Conservation (phyloP, 2,797 vertebrate species). For the Glossophaga mutica region DNA sequence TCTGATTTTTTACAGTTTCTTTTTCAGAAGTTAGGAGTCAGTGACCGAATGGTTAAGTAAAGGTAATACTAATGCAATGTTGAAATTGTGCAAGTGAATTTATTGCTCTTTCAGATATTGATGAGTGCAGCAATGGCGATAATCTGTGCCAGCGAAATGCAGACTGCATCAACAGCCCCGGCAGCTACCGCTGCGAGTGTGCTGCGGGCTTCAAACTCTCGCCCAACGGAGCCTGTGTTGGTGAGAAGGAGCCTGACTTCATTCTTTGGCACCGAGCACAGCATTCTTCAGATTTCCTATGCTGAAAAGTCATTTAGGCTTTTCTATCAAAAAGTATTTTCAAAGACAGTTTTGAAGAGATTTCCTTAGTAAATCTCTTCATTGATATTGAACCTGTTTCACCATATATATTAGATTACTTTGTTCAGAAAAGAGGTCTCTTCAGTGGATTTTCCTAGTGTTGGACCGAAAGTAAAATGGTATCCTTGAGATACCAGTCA, state of each 20-base stretch:
- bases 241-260: slow-evolving; percentile 75
- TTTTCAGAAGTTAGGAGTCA: not conserved
- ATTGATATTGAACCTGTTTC: not conserved
- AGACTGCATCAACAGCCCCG: slow-evolving; percentile 89
- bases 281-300: not conserved
- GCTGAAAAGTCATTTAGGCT: fast-evolving
- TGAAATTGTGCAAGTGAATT: not conserved
- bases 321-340: not conserved
- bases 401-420: not conserved
- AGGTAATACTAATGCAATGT: fast-evolving
- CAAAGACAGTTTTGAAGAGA: not conserved
- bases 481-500: not conserved
- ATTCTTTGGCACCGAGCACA: not conserved
- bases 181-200: slow-evolving; percentile 90
- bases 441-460: not conserved
- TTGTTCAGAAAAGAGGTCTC: not conserved
- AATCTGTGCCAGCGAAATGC: slow-evolving; percentile 88
- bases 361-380: not conserved
- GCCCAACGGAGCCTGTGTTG: slow-evolving; percentile 86
- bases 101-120: slow-evolving; percentile 83
- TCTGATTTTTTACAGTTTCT: not conserved
- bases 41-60: not conserved
- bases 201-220: slow-evolving; percentile 87
- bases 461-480: slow-evolving; percentile 7
- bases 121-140: slow-evolving; percentile 87